Base-by-base conservation (phyloP, 2,888 invertebrate genomes). In the Apoda limacodes region DNA sequence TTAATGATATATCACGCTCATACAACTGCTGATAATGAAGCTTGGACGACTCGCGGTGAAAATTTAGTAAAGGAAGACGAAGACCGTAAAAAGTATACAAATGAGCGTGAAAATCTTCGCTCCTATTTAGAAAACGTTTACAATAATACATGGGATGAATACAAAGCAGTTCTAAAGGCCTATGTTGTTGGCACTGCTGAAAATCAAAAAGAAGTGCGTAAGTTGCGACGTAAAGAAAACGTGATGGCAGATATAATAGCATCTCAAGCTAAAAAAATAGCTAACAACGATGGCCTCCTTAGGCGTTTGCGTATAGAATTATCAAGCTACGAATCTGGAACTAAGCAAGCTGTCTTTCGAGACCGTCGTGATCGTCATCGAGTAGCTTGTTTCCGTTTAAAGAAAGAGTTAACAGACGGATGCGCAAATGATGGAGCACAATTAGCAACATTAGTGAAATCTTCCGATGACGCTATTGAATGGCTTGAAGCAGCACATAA, bases 191-290 rank as follows among this genome's bases (percentile, higher is more conserved):
- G 54, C 32, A 78, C 75, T 9, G 66, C 71, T 15, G 70, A 71
- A 21, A 76, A 71, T 42, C 75, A 76, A 44, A 80, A 75, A 45
- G 48, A 60, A 21, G 63, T 70, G 5, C 65, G 76, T 19, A 69
- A 60, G 50, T 45, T 78, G 30, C 62, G 76, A 2, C 53, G 48
- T 13, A 78, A 78, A 50, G 74, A 78, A 53, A 69, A 66, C 45
- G 40, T 62, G 31, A 80, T 80, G 72, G 65, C 70, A 25, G 74
- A 76, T 33, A 70, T 80, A 27, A 80, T 80, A 35, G 74, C 68
- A 9, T 55, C 67, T 10, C 80, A 78, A 49, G 61, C 55, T 7
- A 75, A 74, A 36, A 74, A 60, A 50, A 74, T 80, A 26, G 70
- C 70, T 2, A 69, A 60, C 34, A 75, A 55, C 37, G 74, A 70